phyloP scores from a whole-genome alignment of 92 coral and sea anemone genomes.

The Chrysogorgia sp. region DNA sequence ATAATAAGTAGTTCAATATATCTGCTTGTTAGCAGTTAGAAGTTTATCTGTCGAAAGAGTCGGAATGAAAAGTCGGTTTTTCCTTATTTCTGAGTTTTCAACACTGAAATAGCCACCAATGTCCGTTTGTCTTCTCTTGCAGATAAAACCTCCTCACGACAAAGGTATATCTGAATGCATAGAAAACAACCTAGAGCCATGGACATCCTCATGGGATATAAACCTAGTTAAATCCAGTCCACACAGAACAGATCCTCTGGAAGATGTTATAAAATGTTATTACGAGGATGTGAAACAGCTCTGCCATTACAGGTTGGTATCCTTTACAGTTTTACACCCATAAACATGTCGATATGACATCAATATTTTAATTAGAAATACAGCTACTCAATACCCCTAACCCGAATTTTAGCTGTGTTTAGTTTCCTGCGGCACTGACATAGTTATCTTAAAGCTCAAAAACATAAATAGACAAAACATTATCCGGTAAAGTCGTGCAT shows the following conservation, averaged over 20 bases:
- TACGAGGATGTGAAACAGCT: constrained; percentile 79
- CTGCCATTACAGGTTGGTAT: constrained; percentile 75
- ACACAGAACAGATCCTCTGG: constrained; percentile 69
- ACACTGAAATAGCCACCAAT: neutral
- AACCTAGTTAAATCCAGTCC: constrained; percentile 55
- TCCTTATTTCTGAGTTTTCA: neutral
- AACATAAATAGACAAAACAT: neutral
- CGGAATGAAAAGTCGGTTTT: neutral
- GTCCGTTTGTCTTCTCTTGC: constrained; percentile 13
- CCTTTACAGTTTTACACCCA: neutral
- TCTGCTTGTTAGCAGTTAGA: too few relatives aligned
- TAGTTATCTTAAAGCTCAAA: neutral
- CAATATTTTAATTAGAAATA: too few relatives aligned
- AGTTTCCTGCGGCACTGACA: too few relatives aligned
- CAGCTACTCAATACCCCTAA: too few relatives aligned
- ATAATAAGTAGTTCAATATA: too few relatives aligned
- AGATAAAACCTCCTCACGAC: constrained; percentile 95
- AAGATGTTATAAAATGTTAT: constrained; percentile 71
- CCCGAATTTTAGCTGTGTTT: too few relatives aligned
- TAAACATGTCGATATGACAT: neutral
- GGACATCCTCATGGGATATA: constrained; percentile 88
- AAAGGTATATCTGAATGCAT: constrained; percentile 88
- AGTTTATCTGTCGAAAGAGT: too few relatives aligned
- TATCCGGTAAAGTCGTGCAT: neutral
- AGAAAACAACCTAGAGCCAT: constrained; percentile 77